Evolutionary conservation across 2,888 invertebrate genomes (phyloP).

Genomic region (Yponomeuta plumbellus): DNA sequence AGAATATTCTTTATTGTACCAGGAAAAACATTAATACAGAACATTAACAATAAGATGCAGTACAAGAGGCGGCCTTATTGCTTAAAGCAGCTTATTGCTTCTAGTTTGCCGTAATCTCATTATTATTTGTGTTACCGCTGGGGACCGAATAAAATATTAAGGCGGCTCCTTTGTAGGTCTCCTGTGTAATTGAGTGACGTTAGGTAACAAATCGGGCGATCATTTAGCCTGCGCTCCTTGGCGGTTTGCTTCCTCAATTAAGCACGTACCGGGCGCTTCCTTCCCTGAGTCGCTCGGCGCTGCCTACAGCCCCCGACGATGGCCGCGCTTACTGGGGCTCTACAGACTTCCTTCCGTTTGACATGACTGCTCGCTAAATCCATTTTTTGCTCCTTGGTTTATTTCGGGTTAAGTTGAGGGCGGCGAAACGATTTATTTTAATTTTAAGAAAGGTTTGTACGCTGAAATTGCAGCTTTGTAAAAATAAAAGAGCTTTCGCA

Average conservation of each 20-base stretch:
- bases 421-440: neutral
- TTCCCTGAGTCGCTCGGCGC: conserved; percentile 18
- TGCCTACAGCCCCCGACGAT: conserved; percentile 36
- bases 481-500: too few relatives aligned
- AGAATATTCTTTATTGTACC: too few relatives aligned
- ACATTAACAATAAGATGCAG: too few relatives aligned
- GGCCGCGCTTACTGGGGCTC: conserved; percentile 26
- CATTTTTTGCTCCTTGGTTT: neutral
- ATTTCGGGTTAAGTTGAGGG: neutral
- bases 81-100: too few relatives aligned
- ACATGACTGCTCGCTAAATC: conserved; percentile 15
- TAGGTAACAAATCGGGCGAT: conserved; percentile 11
- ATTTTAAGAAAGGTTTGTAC: too few relatives aligned
- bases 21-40: too few relatives aligned
- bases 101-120: conserved; percentile 6
- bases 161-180: neutral
- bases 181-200: conserved; percentile 8
- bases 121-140: conserved; percentile 3
- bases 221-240: conserved; percentile 12
- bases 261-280: conserved; percentile 23
- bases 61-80: too few relatives aligned
- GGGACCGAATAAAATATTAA: neutral
- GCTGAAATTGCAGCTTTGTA: too few relatives aligned
- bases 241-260: conserved; percentile 16
- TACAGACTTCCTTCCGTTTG: conserved; percentile 28